phyloP scores from a whole-genome alignment of 2,888 invertebrate species.

The Dasysyrphus tricinctus region DNA sequence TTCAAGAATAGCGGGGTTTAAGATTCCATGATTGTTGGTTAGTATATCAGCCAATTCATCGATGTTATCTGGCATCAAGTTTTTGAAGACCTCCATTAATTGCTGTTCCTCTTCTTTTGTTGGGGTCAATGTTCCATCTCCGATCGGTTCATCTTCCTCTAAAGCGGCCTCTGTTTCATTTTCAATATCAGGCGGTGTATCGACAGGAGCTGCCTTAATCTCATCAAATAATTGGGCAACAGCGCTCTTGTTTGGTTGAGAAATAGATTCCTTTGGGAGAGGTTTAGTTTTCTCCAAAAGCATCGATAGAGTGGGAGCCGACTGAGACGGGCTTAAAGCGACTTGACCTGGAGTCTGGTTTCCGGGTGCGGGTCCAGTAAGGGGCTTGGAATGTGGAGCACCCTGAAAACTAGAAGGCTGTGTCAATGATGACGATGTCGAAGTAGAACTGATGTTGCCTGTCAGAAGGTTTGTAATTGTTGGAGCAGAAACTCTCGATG shows the following conservation, averaged over 20 bases:
- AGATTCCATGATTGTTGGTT: constrained; percentile 77
- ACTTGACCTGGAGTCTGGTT: constrained; percentile 77
- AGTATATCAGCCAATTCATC: constrained; percentile 82
- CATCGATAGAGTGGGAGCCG: constrained; percentile 90
- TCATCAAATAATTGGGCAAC: constrained; percentile 14
- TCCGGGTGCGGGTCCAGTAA: constrained; percentile 80
- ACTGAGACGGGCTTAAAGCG: constrained; percentile 86
- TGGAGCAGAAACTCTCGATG: constrained; percentile 80
- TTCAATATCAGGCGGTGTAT: background rate
- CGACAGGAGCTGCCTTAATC: constrained; percentile 14
- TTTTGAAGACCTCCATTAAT: constrained; percentile 81
- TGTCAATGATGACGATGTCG: constrained; percentile 78
- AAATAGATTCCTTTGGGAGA: constrained; percentile 9
- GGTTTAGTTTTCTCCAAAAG: constrained; percentile 86
- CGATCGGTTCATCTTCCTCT: constrained; percentile 47
- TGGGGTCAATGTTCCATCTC: constrained; percentile 54
- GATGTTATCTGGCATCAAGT: constrained; percentile 81
- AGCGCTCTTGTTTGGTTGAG: background rate
- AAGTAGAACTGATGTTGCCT: constrained; percentile 78
- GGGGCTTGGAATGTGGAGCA: constrained; percentile 76
- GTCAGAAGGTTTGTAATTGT: constrained; percentile 83
- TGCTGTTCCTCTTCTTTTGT: constrained; percentile 81
- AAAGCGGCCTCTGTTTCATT: constrained; percentile 3
- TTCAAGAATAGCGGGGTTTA: constrained; percentile 80
- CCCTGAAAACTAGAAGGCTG: constrained; percentile 78